Evolutionary conservation across 1,140 invertebrate genomes (phyloP).

Genomic region (Drosophila bocqueti): DNA sequence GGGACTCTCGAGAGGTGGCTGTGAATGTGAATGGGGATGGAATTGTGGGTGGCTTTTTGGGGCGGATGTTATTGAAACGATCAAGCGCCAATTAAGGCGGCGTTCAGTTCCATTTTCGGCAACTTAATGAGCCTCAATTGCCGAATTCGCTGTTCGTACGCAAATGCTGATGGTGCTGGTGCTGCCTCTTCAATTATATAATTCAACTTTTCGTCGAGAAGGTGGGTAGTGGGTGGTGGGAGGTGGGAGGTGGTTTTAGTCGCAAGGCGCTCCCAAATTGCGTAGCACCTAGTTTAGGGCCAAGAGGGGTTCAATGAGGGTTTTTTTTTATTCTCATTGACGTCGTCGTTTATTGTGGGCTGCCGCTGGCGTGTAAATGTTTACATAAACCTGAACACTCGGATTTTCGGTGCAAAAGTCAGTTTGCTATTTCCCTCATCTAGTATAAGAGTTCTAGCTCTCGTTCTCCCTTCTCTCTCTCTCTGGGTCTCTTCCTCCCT

Average conservation of each 20-base stretch:
- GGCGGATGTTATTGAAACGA: conserved; percentile 62
- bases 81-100: conserved; percentile 49
- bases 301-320: conserved; percentile 1
- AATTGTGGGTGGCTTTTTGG: conserved; percentile 21
- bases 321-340: conserved; percentile 34
- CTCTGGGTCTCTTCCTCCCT: background rate
- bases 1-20: conserved; percentile 9
- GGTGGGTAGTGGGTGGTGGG: background rate
- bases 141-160: conserved; percentile 55
- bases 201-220: conserved; percentile 31
- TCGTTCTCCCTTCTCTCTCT: background rate
- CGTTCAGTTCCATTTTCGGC: conserved; percentile 69
- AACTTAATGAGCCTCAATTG: conserved; percentile 78
- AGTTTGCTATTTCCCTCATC: conserved; percentile 31
- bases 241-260: background rate
- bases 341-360: conserved; percentile 45
- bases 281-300: conserved; percentile 20
- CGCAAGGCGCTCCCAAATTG: conserved; percentile 24
- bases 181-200: conserved; percentile 69
- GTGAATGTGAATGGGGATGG: conserved; percentile 26
- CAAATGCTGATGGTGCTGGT: conserved; percentile 50
- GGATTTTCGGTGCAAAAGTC: conserved; percentile 65
- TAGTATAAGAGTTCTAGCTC: conserved; percentile 37
- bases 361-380: conserved; percentile 63
- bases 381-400: conserved; percentile 75